These are phyloP conservation scores for Hirudo medicinalis DNA, from an alignment of 1,140 invertebrate genomes.

Conservation along the genomic window DNA sequence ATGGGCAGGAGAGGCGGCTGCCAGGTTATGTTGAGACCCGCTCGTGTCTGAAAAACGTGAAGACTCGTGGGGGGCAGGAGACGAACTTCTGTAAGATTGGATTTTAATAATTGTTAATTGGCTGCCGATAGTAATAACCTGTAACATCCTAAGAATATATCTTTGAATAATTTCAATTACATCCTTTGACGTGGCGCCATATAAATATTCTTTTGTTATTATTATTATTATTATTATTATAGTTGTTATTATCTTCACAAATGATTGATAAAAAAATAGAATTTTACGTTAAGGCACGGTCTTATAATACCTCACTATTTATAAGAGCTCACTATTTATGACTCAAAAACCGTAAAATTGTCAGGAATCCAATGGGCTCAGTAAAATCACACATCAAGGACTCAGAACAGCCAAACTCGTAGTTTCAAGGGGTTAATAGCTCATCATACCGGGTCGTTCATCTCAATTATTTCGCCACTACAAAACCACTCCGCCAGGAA, in stretches of 20 bases:
- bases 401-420: too few relatives aligned
- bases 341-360: too few relatives aligned
- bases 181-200: background rate
- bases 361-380: too few relatives aligned
- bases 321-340: too few relatives aligned
- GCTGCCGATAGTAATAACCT: background rate
- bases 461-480: too few relatives aligned
- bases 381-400: too few relatives aligned
- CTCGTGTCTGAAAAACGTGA: background rate
- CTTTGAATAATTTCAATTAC: background rate
- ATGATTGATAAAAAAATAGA: too few relatives aligned
- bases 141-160: background rate
- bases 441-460: too few relatives aligned
- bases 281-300: too few relatives aligned
- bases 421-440: too few relatives aligned
- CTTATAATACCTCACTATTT: too few relatives aligned
- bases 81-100: background rate
- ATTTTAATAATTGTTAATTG: background rate
- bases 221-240: background rate
- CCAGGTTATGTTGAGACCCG: conserved; percentile 14
- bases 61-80: conserved; percentile 6
- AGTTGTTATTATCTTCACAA: background rate
- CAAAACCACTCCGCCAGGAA: too few relatives aligned
- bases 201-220: background rate
- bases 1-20: background rate